These are phyloP conservation scores for Sinocyclocheilus maitianheensis DNA, from an alignment of 2,113 vertebrate genomes.

Conservation along the genomic window DNA sequence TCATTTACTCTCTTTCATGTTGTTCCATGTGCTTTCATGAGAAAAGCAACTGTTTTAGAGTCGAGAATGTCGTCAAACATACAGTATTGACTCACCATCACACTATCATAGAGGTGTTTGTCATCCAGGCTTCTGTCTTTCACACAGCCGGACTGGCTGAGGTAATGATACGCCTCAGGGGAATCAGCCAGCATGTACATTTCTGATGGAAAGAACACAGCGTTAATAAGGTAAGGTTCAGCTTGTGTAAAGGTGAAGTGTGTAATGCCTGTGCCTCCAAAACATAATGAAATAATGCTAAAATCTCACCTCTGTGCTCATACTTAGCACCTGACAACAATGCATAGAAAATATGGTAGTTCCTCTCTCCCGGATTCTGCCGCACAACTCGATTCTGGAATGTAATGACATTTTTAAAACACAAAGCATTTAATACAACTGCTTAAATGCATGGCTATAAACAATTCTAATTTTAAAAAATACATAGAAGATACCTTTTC, in stretches of 20 bases:
- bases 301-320: constrained; percentile 80
- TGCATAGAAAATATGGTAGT: constrained; percentile 92
- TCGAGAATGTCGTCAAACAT: neutral
- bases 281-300: neutral
- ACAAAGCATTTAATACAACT: neutral
- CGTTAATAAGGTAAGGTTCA: neutral
- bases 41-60: neutral
- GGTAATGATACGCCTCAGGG: constrained; percentile 81
- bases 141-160: constrained; percentile 85
- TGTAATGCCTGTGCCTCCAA: too few species aligned
- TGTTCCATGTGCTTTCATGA: neutral
- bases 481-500: constrained; percentile 72
- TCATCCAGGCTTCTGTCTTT: constrained; percentile 83
- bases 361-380: constrained; percentile 88
- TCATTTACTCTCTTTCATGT: too few species aligned
- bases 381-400: constrained; percentile 88
- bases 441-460: neutral
- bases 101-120: constrained; percentile 81
- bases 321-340: constrained; percentile 80
- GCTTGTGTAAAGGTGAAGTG: too few species aligned
- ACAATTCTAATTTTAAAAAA: neutral
- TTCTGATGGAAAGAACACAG: constrained; percentile 71
- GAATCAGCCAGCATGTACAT: constrained; percentile 79
- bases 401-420: constrained; percentile 3
- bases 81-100: constrained; percentile 80